Evolutionary conservation across 2,797 vertebrate species (phyloP).

Genomic region (Yasuhikotakia modesta): DNA sequence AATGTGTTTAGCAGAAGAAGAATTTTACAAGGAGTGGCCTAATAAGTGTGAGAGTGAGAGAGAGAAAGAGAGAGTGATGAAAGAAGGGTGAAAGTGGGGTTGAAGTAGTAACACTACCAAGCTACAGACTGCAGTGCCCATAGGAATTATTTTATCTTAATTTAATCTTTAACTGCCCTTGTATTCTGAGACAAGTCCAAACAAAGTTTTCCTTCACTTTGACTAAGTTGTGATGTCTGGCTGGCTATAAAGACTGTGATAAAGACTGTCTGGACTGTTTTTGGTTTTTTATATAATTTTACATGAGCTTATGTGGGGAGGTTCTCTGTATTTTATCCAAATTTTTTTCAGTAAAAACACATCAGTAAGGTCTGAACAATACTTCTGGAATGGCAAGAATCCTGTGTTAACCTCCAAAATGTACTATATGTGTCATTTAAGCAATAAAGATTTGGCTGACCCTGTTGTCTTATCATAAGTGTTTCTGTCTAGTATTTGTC

Average conservation of each 20-base stretch:
- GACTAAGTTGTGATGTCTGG: constrained; percentile 26
- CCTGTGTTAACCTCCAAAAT: background rate
- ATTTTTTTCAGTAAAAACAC: background rate
- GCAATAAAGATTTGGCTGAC: constrained; percentile 4
- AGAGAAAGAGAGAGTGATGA: too few species aligned
- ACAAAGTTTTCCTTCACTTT: constrained; percentile 25
- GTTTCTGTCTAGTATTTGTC: constrained; percentile 16
- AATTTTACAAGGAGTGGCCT: too few species aligned
- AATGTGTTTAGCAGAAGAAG: constrained; percentile 38
- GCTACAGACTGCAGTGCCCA: too few species aligned
- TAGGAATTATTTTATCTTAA: too few species aligned
- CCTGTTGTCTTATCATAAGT: constrained; percentile 1
- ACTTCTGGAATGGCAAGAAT: too few species aligned
- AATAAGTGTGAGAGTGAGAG: constrained; percentile 18
- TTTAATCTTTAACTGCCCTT: constrained; percentile 5
- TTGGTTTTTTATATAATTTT: constrained; percentile 37
- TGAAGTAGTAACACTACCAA: too few species aligned
- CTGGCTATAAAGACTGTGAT: constrained; percentile 13
- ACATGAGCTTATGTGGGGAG: too few species aligned
- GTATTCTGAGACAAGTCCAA: constrained; percentile 9
- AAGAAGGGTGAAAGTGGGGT: too few species aligned
- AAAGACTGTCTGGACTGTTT: constrained; percentile 20
- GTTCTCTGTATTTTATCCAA: too few species aligned
- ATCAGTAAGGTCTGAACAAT: background rate
- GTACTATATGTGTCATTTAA: constrained; percentile 1